A percentile compares a stretch with the other conserved stretches of the same genome.
These are phyloP conservation scores for Bergia puertoricense DNA, from an alignment of 92 coral and sea anemone species.

Conservation along the genomic window DNA sequence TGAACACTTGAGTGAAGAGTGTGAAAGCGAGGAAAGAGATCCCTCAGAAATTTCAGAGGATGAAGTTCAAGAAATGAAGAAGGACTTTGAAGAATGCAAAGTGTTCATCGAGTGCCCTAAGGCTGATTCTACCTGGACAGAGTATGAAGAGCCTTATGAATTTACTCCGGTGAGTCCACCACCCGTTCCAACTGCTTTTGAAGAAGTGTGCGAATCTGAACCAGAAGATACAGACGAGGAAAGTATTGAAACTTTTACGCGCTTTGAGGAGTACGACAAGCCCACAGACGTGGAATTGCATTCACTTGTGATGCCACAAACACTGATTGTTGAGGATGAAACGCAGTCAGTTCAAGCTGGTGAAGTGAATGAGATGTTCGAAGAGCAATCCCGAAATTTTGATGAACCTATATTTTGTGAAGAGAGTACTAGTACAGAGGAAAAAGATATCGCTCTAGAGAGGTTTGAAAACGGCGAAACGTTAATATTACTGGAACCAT, in stretches of 20 bases:
- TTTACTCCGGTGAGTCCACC: conserved; percentile 39
- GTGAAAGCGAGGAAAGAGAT: conserved; percentile 29
- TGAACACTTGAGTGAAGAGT: conserved; percentile 21
- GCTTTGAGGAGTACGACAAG: conserved; percentile 28
- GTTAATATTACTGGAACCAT: conserved; percentile 27
- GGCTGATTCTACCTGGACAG: conserved; percentile 25
- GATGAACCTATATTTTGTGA: background rate
- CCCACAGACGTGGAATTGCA: conserved; percentile 24
- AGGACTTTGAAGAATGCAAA: conserved; percentile 41
- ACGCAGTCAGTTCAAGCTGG: conserved; percentile 25
- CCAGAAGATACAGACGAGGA: conserved; percentile 36
- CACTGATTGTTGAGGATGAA: conserved; percentile 28
- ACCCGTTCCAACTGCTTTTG: conserved; percentile 33
- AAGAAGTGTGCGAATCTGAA: conserved; percentile 35
- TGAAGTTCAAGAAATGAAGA: conserved; percentile 31
- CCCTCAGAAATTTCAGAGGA: conserved; percentile 34
- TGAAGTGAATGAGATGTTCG: conserved; percentile 26
- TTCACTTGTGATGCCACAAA: conserved; percentile 21
- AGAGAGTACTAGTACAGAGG: conserved; percentile 25
- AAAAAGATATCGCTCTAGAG: conserved; percentile 12
- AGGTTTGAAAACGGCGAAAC: conserved; percentile 4
- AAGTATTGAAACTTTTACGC: conserved; percentile 23
- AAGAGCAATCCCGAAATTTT: conserved; percentile 2
- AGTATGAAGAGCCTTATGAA: conserved; percentile 35
- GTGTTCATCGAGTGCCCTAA: conserved; percentile 37